Evolutionary conservation across 2,888 invertebrate species (phyloP).

Genomic region (Bembecia ichneumoniformis): DNA sequence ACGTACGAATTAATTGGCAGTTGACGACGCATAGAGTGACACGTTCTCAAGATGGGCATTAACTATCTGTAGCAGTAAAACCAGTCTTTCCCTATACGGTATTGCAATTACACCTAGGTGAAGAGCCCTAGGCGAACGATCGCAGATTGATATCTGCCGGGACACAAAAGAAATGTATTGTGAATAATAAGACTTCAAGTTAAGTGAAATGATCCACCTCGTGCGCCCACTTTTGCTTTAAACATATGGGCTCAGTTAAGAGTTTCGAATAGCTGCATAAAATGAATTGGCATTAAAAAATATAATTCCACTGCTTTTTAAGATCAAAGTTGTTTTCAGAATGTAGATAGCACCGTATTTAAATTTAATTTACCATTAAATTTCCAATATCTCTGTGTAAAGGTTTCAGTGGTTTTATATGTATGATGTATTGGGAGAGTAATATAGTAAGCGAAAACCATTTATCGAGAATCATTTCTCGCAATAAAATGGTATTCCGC

Average conservation of each 20-base stretch:
- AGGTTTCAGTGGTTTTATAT: constrained; percentile 27
- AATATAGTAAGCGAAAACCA: constrained; percentile 43
- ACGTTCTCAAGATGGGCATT: constrained; percentile 48
- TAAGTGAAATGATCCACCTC: constrained; percentile 51
- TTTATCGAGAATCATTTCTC: constrained; percentile 42
- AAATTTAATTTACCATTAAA: background rate
- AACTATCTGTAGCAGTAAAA: constrained; percentile 41
- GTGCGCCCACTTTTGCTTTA: constrained; percentile 42
- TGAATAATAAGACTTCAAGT: constrained; percentile 53
- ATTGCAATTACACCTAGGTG: constrained; percentile 52
- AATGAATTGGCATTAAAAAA: constrained; percentile 17
- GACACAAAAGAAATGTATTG: constrained; percentile 55
- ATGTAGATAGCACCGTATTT: background rate
- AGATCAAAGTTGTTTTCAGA: background rate
- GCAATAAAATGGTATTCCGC: constrained; percentile 35
- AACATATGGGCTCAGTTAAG: constrained; percentile 35
- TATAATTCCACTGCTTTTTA: background rate
- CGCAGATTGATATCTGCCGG: constrained; percentile 59
- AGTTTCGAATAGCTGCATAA: constrained; percentile 19
- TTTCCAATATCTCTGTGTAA: constrained; percentile 17
- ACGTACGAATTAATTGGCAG: constrained; percentile 48
- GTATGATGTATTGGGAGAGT: constrained; percentile 35
- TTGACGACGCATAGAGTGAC: constrained; percentile 31
- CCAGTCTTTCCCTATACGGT: constrained; percentile 49
- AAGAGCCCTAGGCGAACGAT: constrained; percentile 49